These are phyloP conservation scores for Natrix natrix DNA, from an alignment of 2,797 vertebrate species.

Conservation along the genomic window DNA sequence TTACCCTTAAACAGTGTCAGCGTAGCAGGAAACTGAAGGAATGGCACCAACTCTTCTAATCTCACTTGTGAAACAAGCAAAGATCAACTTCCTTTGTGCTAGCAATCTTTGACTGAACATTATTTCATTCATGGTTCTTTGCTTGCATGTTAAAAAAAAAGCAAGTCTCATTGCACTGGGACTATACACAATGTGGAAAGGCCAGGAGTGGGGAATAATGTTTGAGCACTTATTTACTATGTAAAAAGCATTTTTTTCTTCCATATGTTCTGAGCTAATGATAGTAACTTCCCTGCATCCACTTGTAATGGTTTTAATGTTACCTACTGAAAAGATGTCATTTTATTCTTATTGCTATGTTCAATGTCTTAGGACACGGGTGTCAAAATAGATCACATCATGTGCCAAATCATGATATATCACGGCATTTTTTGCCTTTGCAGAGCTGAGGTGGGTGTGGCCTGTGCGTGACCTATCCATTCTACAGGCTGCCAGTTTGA, in stretches of 20 bases:
- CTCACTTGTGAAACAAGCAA: constrained; percentile 16
- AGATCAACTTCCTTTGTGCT: constrained; percentile 19
- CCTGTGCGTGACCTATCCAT: neutral
- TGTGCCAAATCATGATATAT: neutral
- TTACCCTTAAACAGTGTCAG: neutral
- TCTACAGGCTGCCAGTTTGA: neutral
- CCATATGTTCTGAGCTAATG: constrained; percentile 86
- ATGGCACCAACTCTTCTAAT: constrained; percentile 21
- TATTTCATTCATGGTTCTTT: constrained; percentile 16
- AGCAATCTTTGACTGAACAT: constrained; percentile 34
- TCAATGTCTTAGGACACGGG: constrained; percentile 67
- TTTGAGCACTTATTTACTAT: constrained; percentile 82
- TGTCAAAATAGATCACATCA: neutral
- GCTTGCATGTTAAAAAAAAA: constrained; percentile 21
- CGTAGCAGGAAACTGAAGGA: constrained; percentile 28
- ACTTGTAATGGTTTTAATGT: constrained; percentile 78
- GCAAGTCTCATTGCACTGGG: constrained; percentile 65
- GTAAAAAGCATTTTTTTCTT: constrained; percentile 76
- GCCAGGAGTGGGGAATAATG: constrained; percentile 70
- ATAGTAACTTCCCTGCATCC: constrained; percentile 68
- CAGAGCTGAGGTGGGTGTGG: neutral
- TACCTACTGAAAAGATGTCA: constrained; percentile 77
- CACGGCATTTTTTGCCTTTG: neutral
- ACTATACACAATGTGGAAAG: constrained; percentile 71
- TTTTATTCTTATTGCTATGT: constrained; percentile 79